Conservation (phyloP, 2,113 vertebrate genomes). For the Tenrec ecaudatus region DNA sequence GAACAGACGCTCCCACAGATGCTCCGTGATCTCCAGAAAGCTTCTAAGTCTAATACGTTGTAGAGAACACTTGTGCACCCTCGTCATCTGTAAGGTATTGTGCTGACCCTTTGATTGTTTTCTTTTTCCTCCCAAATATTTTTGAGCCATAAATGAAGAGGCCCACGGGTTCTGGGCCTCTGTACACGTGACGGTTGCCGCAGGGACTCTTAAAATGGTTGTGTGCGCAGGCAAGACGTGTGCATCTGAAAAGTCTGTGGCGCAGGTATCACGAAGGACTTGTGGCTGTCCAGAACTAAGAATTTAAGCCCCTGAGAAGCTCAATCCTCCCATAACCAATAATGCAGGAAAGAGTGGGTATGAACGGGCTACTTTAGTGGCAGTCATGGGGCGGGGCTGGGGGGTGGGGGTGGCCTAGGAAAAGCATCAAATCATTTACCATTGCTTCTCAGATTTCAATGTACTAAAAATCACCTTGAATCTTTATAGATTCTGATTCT, state of each 20-base stretch:
- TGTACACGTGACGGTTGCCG: too few relatives aligned
- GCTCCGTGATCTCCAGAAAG: not conserved
- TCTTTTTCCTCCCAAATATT: too few relatives aligned
- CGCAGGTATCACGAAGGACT: not conserved
- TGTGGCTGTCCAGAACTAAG: not conserved
- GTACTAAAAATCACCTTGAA: not conserved
- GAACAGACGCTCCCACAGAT: too few relatives aligned
- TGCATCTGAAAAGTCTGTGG: not conserved
- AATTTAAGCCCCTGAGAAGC: not conserved
- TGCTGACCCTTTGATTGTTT: too few relatives aligned
- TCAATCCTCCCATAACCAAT: not conserved
- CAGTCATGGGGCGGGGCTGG: not conserved
- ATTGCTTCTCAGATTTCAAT: not conserved
- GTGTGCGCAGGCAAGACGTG: not conserved
- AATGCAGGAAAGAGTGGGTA: not conserved
- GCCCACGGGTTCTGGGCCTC: too few relatives aligned
- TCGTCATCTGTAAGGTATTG: too few relatives aligned
- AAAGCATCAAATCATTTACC: not conserved
- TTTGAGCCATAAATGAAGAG: too few relatives aligned
- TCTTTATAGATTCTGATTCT: not conserved
- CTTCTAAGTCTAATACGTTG: not conserved
- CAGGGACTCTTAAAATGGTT: too few relatives aligned
- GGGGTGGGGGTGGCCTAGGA: slow-evolving; percentile 13
- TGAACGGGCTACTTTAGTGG: not conserved
- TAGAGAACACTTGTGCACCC: too few relatives aligned